Percentiles rank a stretch among this genome's conserved stretches.
phyloP scores from a whole-genome alignment of 2,888 invertebrate species.

The Agonopterix alstromeriana region DNA sequence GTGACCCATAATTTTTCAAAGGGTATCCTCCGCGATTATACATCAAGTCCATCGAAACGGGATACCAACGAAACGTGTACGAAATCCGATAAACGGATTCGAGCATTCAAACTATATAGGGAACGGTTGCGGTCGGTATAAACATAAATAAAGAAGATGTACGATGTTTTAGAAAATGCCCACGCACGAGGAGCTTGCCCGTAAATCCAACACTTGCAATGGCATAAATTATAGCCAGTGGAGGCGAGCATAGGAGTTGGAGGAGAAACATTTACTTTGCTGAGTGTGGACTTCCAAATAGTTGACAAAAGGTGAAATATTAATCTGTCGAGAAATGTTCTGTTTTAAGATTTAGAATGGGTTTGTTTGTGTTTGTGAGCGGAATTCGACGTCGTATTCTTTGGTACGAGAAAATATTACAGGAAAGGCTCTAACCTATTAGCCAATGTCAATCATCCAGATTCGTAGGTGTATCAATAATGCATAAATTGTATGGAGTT shows the following conservation, averaged over 20 bases:
- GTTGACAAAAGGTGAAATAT: background rate
- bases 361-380: no score
- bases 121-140: constrained; percentile 64
- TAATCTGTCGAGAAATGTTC: no score
- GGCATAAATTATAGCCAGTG: constrained; percentile 55
- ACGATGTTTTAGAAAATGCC: constrained; percentile 69
- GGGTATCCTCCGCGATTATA: constrained; percentile 47
- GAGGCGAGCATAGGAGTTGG: constrained; percentile 16
- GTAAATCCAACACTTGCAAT: constrained; percentile 63
- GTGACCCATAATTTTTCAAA: constrained; percentile 42
- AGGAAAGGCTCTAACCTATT: no score
- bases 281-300: background rate
- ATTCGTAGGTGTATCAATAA: no score
- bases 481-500: no score
- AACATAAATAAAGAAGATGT: constrained; percentile 73
- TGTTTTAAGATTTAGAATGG: no score
- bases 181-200: constrained; percentile 54
- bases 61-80: constrained; percentile 61
- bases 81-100: constrained; percentile 73
- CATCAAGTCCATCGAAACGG: constrained; percentile 61
- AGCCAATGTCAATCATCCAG: no score
- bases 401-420: no score
- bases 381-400: no score
- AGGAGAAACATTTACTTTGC: constrained; percentile 20
- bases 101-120: constrained; percentile 67